Base-by-base conservation (phyloP, 2,797 vertebrate species). In the Bradypodion pumilum region DNA sequence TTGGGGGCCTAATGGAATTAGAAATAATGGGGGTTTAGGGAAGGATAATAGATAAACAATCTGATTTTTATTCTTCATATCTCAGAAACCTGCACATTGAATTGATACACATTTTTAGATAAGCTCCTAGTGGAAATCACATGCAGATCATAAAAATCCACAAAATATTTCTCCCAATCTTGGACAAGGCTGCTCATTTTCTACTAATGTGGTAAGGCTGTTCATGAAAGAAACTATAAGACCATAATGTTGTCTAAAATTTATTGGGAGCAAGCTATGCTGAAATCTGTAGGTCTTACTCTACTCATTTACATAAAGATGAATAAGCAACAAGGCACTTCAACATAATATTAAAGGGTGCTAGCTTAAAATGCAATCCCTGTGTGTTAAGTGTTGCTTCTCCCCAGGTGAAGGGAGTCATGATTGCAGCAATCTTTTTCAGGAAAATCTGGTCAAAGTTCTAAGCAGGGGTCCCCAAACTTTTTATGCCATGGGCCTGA, bases 41-140 rank as follows among this genome's bases (percentile, higher is more conserved):
- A 21, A 79, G 78, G 56, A 65, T 74, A 68, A n/a, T 6, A 66
- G 77, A 59, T 8, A 74, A 80, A 35, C 35, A 85, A 68, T 85
- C 79, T 74, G 62, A 27, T 19, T 85, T 80, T 59, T 8, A 60
- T 68, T 59, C 68, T 74, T 79, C 46, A 65, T 59, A 85, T 27
- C 8, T 44, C 42, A 80, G 66, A 74, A n/a, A 56, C 10, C 74
- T 32, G 7, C 66, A 27, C 49, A 27, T 65, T 35, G 37, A 49
- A 63, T 52, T 21, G 23, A 37, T 44, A 29, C 32, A 42, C 60
- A 60, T 49, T 5, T 63, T 74, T 29, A 46, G 25, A 63, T 63
- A 29, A 44, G 15, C 44, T 62, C 60, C 56, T 73, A 15, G 27
- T 62, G 5, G 56, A 44, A 60, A 73, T 5, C 7, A 15, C 73